A percentile compares a stretch with the other conserved stretches of the same genome.
Conservation (phyloP, 1,140 invertebrate genomes). For the Idris sp. region DNA sequence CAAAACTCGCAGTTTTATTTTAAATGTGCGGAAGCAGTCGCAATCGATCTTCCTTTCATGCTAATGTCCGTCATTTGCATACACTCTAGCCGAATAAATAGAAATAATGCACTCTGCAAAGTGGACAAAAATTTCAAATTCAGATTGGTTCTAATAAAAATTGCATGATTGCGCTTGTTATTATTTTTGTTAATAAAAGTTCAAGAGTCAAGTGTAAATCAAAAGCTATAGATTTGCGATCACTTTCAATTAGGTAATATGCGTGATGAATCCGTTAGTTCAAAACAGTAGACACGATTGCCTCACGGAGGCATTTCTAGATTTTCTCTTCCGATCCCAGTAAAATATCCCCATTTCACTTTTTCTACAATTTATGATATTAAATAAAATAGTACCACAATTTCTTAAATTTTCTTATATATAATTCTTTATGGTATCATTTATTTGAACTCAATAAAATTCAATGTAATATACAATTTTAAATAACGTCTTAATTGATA, state of each 20-base stretch:
- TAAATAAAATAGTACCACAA: too few species aligned
- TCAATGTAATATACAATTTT: too few species aligned
- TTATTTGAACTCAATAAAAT: too few species aligned
- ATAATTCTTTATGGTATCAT: too few species aligned
- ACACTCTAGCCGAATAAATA: too few species aligned
- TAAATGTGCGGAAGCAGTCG: conserved; percentile 42
- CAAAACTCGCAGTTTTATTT: conserved; percentile 38
- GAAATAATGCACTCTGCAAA: too few species aligned
- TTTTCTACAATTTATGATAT: conserved; percentile 46
- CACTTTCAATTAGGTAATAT: conserved; percentile 55
- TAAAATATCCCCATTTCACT: conserved; percentile 37
- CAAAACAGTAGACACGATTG: conserved; percentile 52
- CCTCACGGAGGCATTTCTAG: conserved; percentile 46
- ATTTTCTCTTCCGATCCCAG: conserved; percentile 38
- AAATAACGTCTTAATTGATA: too few species aligned
- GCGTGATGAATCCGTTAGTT: conserved; percentile 44
- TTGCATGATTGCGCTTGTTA: too few species aligned
- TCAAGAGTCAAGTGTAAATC: conserved; percentile 25
- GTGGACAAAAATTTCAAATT: too few species aligned
- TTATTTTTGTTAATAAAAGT: conserved; percentile 9
- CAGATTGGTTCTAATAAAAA: too few species aligned
- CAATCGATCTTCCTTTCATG: conserved; percentile 54
- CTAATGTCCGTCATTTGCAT: conserved; percentile 39
- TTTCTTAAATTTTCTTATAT: too few species aligned
- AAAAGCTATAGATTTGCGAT: conserved; percentile 19